phyloP scores from a whole-genome alignment of 2,797 vertebrate species.

The Trachurus trachurus region DNA sequence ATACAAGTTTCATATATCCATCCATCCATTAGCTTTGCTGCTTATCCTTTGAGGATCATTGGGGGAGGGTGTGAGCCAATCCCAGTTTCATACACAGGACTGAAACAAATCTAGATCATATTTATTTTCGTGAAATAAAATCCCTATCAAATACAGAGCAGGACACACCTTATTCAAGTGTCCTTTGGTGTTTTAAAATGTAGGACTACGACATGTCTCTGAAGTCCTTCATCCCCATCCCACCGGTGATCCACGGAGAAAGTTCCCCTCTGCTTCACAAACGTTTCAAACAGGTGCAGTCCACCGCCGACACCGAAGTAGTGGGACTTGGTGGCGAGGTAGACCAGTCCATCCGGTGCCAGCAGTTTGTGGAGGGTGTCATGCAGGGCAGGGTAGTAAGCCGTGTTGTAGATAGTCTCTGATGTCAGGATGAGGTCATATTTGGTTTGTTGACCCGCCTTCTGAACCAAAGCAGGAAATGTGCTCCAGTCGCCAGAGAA shows the following conservation, averaged over 20 bases:
- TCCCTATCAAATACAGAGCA: neutral
- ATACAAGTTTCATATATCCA: neutral
- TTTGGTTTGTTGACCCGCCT: conserved; percentile 77
- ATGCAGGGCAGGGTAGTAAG: conserved; percentile 89
- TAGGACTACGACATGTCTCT: conserved; percentile 90
- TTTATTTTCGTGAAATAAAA: conserved; percentile 8
- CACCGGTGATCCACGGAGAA: conserved; percentile 86
- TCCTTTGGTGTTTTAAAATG: conserved; percentile 82
- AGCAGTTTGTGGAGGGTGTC: conserved; percentile 87
- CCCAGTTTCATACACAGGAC: neutral
- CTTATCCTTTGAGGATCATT: neutral
- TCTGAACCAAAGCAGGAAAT: conserved; percentile 86
- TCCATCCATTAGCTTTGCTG: neutral
- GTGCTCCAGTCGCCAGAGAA: conserved; percentile 95
- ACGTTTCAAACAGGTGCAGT: conserved; percentile 90
- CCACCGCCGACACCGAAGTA: conserved; percentile 97
- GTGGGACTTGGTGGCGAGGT: conserved; percentile 94
- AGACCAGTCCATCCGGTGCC: conserved; percentile 84
- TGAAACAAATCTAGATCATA: neutral
- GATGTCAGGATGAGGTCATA: conserved; percentile 96
- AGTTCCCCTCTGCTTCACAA: conserved; percentile 86
- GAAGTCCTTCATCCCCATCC: conserved; percentile 90
- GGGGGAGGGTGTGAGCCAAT: neutral
- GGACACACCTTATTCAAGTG: conserved; percentile 5
- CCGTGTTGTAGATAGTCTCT: conserved; percentile 95